Conservation (phyloP, 2,888 invertebrate genomes). For the Hirtodrosophila histrioides region DNA sequence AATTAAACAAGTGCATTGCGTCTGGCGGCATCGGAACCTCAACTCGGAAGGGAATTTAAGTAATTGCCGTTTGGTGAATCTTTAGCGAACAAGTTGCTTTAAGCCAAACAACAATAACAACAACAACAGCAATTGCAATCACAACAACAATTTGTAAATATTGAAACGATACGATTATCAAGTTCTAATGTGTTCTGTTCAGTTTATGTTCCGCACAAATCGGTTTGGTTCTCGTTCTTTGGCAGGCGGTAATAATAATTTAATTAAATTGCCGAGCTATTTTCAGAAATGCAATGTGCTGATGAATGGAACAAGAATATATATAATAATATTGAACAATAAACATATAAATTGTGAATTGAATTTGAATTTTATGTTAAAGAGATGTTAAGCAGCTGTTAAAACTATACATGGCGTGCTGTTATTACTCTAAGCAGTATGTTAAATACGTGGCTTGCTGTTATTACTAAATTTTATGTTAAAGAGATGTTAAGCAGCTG, state of each 20-base stretch:
- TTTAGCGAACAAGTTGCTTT: not conserved
- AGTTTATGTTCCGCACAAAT: not conserved
- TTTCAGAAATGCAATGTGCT: conserved; percentile 2
- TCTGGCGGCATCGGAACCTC: conserved; percentile 2
- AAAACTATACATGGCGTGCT: no score
- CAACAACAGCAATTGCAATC: not conserved
- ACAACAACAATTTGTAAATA: not conserved
- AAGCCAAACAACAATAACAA: not conserved
- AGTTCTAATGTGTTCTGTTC: not conserved
- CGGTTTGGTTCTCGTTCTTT: not conserved
- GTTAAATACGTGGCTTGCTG: no score
- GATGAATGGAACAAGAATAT: not conserved
- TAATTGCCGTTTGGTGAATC: not conserved
- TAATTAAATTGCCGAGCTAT: conserved; percentile 19
- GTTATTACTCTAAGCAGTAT: no score
- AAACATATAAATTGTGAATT: conserved; percentile 1
- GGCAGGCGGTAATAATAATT: conserved; percentile 36
- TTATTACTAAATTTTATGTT: no score
- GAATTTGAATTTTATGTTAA: no score
- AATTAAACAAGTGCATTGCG: conserved; percentile 50
- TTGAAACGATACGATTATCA: conserved; percentile 1
- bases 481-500: no score
- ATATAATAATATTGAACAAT: not conserved
- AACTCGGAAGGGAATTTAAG: conserved; percentile 13
- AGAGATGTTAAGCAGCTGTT: no score